A percentile compares a stretch with the other conserved stretches of the same genome.
phyloP scores from a whole-genome alignment of 2,113 vertebrate species.

The Leptosomus discolor region DNA sequence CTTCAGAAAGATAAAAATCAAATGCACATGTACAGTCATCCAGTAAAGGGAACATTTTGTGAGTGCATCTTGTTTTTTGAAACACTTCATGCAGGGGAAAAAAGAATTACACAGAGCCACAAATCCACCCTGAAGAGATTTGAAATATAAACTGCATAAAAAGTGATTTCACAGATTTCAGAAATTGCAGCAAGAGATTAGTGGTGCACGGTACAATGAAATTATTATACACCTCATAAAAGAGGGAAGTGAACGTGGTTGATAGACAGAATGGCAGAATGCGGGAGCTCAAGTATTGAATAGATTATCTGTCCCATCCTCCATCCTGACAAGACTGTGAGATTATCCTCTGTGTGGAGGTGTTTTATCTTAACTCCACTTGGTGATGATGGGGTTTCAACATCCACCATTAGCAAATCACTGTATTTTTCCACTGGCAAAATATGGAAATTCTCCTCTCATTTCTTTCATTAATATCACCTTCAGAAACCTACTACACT shows the following conservation, averaged over 20 bases:
- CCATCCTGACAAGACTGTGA: background rate
- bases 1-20: constrained; percentile 27
- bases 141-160: constrained; percentile 11
- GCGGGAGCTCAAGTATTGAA: background rate
- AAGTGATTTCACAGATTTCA: constrained; percentile 47
- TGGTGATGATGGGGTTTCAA: background rate
- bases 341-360: background rate
- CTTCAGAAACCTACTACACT: background rate
- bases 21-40: background rate
- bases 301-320: background rate
- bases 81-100: background rate
- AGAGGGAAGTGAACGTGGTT: background rate
- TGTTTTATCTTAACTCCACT: constrained; percentile 1
- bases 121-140: background rate
- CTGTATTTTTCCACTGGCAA: background rate
- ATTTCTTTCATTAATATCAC: background rate
- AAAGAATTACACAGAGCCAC: background rate
- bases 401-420: background rate
- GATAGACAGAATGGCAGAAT: constrained; percentile 24
- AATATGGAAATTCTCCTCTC: background rate
- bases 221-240: constrained; percentile 26
- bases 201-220: constrained; percentile 21
- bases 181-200: constrained; percentile 44
- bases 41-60: constrained; percentile 19
- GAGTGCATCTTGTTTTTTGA: constrained; percentile 2